Percentiles rank a stretch among this genome's conserved stretches.
Evolutionary conservation across 2,888 invertebrate genomes (phyloP).

Genomic region (Melipona beecheii): DNA sequence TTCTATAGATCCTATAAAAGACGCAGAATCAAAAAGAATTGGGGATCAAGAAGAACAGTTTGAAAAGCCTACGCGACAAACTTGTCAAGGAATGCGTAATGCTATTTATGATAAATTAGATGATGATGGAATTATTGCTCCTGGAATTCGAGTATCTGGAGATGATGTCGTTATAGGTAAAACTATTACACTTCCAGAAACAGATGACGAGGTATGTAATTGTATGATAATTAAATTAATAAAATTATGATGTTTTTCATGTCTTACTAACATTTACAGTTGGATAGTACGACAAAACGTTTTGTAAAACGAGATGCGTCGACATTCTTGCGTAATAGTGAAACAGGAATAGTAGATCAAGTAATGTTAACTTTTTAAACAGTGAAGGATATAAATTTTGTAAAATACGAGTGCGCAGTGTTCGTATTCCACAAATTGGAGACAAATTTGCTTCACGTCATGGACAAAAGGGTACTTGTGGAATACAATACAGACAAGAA

Average conservation of each 20-base stretch:
- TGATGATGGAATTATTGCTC: conserved; percentile 99
- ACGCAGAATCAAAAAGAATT: conserved; percentile 96
- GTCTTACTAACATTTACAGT: conserved; percentile 81
- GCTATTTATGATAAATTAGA: conserved; percentile 99
- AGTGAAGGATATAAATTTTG: conserved; percentile 99
- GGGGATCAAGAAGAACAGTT: conserved; percentile 98
- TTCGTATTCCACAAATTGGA: conserved; percentile 99
- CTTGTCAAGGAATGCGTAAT: conserved; percentile 98
- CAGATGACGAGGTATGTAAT: conserved; percentile 94
- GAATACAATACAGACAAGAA: conserved; percentile 99
- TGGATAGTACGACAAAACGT: conserved; percentile 95
- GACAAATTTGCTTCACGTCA: conserved; percentile 99
- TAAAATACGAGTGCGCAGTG: conserved; percentile 98
- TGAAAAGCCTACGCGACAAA: conserved; percentile 97
- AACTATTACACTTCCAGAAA: conserved; percentile 97
- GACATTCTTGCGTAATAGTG: conserved; percentile 99
- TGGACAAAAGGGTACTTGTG: conserved; percentile 99
- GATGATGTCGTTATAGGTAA: conserved; percentile 99
- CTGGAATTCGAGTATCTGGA: conserved; percentile 99
- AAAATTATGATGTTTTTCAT: conserved; percentile 9
- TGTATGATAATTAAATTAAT: conserved; percentile 26
- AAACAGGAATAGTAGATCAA: conserved; percentile 99
- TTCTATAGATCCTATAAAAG: conserved; percentile 98
- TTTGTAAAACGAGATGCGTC: conserved; percentile 98
- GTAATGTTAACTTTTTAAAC: conserved; percentile 99